phyloP scores from a whole-genome alignment of 2,113 vertebrate genomes.

The Embiotoca jacksoni region DNA sequence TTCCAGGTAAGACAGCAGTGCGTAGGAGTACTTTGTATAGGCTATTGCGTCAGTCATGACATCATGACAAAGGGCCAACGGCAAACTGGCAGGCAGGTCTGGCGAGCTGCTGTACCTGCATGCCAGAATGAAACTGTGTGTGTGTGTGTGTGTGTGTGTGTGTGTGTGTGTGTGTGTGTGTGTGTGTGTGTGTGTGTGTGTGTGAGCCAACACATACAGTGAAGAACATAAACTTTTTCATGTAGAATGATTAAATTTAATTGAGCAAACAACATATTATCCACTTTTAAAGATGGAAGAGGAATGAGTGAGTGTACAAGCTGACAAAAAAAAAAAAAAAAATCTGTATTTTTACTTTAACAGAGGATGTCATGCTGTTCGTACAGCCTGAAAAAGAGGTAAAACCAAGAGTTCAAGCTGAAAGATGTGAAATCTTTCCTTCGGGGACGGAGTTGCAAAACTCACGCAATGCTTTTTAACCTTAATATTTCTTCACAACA shows the following conservation, averaged over 20 bases:
- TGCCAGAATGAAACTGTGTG: not conserved
- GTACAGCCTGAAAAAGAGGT: conserved; percentile 10
- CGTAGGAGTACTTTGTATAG: conserved; percentile 54
- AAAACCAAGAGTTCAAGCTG: conserved; percentile 35
- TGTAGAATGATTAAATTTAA: no score
- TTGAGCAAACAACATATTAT: no score
- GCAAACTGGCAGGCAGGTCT: conserved; percentile 58
- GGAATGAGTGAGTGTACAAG: not conserved
- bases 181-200: not conserved
- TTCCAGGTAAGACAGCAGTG: conserved; percentile 35
- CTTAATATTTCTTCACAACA: conserved; percentile 76
- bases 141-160: not conserved
- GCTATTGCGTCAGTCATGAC: conserved; percentile 42
- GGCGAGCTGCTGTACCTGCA: conserved; percentile 32
- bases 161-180: no score
- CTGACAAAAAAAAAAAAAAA: conserved; percentile 2
- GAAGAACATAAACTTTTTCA: not conserved
- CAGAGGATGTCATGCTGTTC: conserved; percentile 10
- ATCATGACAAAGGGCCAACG: conserved; percentile 60
- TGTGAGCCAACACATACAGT: conserved; percentile 2
- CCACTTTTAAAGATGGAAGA: not conserved
- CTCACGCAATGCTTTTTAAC: conserved; percentile 62
- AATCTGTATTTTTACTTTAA: not conserved
- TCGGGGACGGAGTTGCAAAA: conserved; percentile 80
- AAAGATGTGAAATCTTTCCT: conserved; percentile 77